These are phyloP conservation scores for Balanococcus diminutus DNA, from an alignment of 2,888 invertebrate species.

Conservation along the genomic window DNA sequence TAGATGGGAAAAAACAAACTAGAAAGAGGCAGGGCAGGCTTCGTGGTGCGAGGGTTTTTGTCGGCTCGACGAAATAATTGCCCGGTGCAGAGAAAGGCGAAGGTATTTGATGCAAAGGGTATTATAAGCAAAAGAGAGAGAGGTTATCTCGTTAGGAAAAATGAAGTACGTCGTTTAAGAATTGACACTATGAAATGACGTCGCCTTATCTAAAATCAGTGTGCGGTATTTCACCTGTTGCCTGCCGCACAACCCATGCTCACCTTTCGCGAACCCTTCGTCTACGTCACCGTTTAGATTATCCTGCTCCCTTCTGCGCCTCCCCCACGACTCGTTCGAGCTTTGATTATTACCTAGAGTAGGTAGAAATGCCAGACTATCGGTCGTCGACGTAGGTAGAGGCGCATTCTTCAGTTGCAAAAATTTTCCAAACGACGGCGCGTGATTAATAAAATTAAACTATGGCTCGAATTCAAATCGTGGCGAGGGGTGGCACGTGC, in stretches of 20 bases:
- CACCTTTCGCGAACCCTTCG: neutral
- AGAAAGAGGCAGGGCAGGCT: neutral
- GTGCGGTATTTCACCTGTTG: constrained; percentile 17
- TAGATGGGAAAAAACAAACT: neutral
- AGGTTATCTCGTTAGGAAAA: constrained; percentile 15
- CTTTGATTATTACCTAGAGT: neutral
- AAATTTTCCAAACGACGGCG: neutral
- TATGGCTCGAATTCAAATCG: neutral
- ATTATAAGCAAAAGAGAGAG: too few species aligned
- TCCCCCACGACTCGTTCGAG: neutral
- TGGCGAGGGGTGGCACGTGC: neutral
- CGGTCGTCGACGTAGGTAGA: neutral
- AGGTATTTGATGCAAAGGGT: neutral
- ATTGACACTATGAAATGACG: constrained; percentile 17
- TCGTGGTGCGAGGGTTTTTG: neutral
- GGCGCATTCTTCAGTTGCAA: neutral
- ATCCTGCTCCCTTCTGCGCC: neutral
- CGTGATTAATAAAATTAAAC: constrained; percentile 15
- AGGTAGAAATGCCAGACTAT: neutral
- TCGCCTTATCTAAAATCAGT: neutral
- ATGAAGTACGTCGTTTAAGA: constrained; percentile 20
- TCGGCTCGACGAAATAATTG: neutral
- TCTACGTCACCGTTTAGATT: neutral
- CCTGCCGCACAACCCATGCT: neutral
- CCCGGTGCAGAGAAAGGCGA: neutral